Percentiles rank a stretch among this genome's conserved stretches.
Evolutionary conservation across 2,113 vertebrate genomes (phyloP).

Genomic region (Orientallactaga bullata): DNA sequence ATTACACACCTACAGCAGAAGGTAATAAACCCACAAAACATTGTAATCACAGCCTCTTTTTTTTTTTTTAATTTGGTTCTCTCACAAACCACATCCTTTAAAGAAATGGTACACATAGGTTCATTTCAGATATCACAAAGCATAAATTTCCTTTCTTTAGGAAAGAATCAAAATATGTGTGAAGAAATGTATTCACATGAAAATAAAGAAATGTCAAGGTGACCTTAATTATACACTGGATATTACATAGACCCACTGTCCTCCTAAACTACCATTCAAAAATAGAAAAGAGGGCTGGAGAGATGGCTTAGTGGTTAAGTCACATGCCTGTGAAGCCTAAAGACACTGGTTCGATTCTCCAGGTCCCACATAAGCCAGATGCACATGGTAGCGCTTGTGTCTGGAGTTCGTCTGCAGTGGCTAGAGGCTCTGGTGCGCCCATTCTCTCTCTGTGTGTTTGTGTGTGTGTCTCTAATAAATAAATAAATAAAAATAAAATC

Average conservation of each 20-base stretch:
- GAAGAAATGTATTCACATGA: conserved; percentile 50
- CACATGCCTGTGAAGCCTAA: too few species aligned
- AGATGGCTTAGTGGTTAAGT: too few species aligned
- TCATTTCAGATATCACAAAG: conserved; percentile 54
- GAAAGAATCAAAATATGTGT: conserved; percentile 23
- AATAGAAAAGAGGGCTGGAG: conserved; percentile 35
- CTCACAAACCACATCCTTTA: conserved; percentile 43
- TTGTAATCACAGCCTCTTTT: conserved; percentile 34
- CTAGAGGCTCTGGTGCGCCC: too few species aligned
- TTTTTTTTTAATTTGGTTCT: conserved; percentile 43
- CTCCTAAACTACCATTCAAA: conserved; percentile 5
- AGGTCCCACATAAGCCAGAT: too few species aligned
- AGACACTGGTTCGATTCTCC: too few species aligned
- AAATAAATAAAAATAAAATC: too few species aligned
- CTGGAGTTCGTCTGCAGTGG: too few species aligned
- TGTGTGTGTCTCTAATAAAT: too few species aligned
- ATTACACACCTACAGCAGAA: conserved; percentile 10
- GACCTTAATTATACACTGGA: not conserved
- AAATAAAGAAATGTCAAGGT: conserved; percentile 41
- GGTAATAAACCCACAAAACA: conserved; percentile 45
- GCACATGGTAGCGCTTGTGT: too few species aligned
- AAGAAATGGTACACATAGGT: conserved; percentile 5
- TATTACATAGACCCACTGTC: conserved; percentile 36
- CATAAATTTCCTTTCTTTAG: conserved; percentile 50
- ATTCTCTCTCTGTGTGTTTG: too few species aligned